Evolutionary conservation across 1,140 invertebrate genomes (phyloP), one percentile per base, ranked within the genome.

Genomic region (Harpegnathos saltator): DNA sequence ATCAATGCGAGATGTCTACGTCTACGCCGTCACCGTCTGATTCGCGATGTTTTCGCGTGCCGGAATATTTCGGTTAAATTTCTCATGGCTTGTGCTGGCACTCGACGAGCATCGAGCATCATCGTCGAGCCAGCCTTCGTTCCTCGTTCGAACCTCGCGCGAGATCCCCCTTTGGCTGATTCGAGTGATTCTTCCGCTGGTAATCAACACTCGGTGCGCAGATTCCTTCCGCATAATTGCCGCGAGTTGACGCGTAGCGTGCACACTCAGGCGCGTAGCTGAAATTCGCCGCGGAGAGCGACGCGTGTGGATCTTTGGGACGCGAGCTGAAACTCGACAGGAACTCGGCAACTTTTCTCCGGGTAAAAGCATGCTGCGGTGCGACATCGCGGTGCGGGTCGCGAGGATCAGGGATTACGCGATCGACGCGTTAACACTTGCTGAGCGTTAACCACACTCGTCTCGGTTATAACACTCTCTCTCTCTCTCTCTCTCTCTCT

Each of bases 21-120:
- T 44, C n/a, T n/a, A n/a, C 38, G 24, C 14, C 33, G 54, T 54
- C 72, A 61, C 29, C 61, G 68, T 71, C 0, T 29, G 65, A 80
- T 81, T 52, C 24, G n/a, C 65, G 38, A 44, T 68, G 38, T 54
- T 44, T 38, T 58, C 44, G 75, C 83, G n/a, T 68, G 50, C 58
- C 66, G 86, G 82, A 82, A 88, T 88, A 88, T 85, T 88, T 88
- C 38, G 72, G 87, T 88, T 82, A 65, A 77, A 85, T 88, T 68
- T 88, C 75, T 85, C 83, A 73, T 82, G 54, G 75, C 77, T 88
- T 82, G 59, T 72, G 85, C 56, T 88, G 87, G 87, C 86, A 88
- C 65, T 85, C 38, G 19, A 59, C 61, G 38, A 44, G 38, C 68
- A 62, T 68, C 83, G 84, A 87, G 50, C 61, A 48, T 65, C n/a